These are phyloP conservation scores for Acronicta aceris DNA, from an alignment of 2,888 invertebrate genomes.

Conservation along the genomic window DNA sequence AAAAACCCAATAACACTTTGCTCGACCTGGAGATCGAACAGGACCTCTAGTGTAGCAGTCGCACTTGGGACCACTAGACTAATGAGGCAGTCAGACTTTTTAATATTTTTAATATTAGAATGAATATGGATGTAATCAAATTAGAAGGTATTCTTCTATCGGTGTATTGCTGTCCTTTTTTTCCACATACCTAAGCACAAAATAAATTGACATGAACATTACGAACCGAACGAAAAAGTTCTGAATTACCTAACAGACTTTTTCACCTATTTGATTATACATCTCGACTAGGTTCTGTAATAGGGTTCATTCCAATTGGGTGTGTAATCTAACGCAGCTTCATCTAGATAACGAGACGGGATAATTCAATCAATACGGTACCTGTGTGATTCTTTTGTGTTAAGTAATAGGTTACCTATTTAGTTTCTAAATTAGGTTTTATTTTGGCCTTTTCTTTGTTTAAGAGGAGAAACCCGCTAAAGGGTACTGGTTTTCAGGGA, in stretches of 20 bases:
- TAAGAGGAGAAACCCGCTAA: too few relatives aligned
- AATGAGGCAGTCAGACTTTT: too few relatives aligned
- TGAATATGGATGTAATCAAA: too few relatives aligned
- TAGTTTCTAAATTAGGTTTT: background rate
- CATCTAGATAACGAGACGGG: background rate
- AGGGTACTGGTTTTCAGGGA: too few relatives aligned
- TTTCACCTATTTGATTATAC: slow-evolving; percentile 7
- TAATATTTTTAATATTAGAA: too few relatives aligned
- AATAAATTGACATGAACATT: background rate
- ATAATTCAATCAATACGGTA: slow-evolving; percentile 4
- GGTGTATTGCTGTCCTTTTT: background rate
- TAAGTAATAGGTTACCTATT: background rate
- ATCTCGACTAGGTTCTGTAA: slow-evolving; percentile 1
- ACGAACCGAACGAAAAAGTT: slow-evolving; percentile 1
- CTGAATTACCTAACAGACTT: slow-evolving; percentile 1
- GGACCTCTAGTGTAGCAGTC: too few relatives aligned
- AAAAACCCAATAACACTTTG: too few relatives aligned
- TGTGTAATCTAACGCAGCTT: slow-evolving; percentile 13
- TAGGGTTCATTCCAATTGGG: slow-evolving; percentile 16
- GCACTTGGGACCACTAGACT: too few relatives aligned
- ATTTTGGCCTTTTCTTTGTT: background rate
- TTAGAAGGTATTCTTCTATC: too few relatives aligned
- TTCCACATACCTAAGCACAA: background rate
- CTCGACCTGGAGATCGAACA: too few relatives aligned
- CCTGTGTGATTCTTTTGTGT: background rate